Evolutionary conservation across 2,888 invertebrate genomes (phyloP).

Genomic region (Pseudeuparius sepicola): DNA sequence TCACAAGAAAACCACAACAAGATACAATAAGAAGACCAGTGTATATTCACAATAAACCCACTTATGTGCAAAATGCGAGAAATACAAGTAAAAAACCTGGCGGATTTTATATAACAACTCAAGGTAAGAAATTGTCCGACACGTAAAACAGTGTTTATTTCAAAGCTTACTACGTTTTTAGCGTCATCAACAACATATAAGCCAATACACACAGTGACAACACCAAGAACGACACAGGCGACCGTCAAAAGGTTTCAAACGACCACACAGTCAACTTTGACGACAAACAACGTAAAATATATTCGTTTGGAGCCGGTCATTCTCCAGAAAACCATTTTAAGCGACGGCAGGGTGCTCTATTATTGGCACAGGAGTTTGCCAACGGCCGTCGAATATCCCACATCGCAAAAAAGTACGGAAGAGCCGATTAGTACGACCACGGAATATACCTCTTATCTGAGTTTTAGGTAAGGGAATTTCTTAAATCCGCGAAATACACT

Average conservation of each 20-base stretch:
- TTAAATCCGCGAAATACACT: no score
- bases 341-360: conserved; percentile 34
- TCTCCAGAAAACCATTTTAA: conserved; percentile 35
- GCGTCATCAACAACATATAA: no score
- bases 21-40: no score
- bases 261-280: background rate
- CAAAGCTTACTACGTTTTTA: no score
- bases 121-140: no score
- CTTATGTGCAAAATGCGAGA: conserved; percentile 18
- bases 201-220: conserved; percentile 1
- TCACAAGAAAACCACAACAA: no score
- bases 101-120: conserved; percentile 31
- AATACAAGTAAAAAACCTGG: conserved; percentile 22
- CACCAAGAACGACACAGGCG: conserved; percentile 16
- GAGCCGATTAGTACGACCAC: background rate
- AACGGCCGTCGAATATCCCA: conserved; percentile 20
- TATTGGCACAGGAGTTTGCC: conserved; percentile 36
- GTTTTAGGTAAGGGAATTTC: no score
- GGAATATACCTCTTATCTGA: background rate
- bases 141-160: no score
- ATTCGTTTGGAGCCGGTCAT: conserved; percentile 37
- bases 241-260: conserved; percentile 6
- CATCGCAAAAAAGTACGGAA: background rate
- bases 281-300: conserved; percentile 27
- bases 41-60: conserved; percentile 19